phyloP scores from a whole-genome alignment of 2,113 vertebrate species.

The Xenopus borealis region DNA sequence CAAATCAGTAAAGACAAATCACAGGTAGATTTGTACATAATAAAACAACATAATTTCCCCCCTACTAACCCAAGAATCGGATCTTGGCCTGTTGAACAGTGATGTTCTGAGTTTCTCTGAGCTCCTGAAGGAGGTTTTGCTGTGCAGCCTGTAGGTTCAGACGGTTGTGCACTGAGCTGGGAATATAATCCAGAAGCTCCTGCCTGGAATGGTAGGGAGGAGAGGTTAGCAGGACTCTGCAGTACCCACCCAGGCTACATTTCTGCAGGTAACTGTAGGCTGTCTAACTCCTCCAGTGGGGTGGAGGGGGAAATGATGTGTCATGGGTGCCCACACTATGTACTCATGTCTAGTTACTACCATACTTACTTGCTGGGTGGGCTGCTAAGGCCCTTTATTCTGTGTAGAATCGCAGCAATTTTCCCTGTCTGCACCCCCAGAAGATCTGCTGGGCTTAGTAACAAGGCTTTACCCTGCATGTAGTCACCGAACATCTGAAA shows the following conservation, averaged over 20 bases:
- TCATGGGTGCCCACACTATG: no score
- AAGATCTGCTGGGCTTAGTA: conserved; percentile 51
- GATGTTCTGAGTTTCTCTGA: conserved; percentile 55
- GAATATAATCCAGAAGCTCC: conserved; percentile 72
- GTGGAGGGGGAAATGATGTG: no score
- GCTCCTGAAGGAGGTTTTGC: conserved; percentile 48
- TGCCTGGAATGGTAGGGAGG: conserved; percentile 55
- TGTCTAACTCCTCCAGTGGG: no score
- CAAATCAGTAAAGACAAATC: no score
- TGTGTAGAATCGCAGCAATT: conserved; percentile 64
- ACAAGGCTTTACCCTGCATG: conserved; percentile 59
- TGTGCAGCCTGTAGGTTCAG: conserved; percentile 55
- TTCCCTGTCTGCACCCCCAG: conserved; percentile 59
- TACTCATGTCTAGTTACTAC: not conserved
- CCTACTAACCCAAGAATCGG: conserved; percentile 75
- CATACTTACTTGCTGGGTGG: conserved; percentile 61
- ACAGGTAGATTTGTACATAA: no score
- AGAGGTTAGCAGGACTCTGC: no score
- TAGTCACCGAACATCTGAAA: conserved; percentile 75
- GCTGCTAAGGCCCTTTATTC: conserved; percentile 51
- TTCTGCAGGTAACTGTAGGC: no score
- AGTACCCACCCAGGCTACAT: no score
- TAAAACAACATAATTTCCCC: no score
- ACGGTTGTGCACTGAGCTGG: conserved; percentile 53
- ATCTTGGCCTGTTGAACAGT: conserved; percentile 73